Conservation (phyloP, 2,113 vertebrate species). For the Malurus elegans region DNA sequence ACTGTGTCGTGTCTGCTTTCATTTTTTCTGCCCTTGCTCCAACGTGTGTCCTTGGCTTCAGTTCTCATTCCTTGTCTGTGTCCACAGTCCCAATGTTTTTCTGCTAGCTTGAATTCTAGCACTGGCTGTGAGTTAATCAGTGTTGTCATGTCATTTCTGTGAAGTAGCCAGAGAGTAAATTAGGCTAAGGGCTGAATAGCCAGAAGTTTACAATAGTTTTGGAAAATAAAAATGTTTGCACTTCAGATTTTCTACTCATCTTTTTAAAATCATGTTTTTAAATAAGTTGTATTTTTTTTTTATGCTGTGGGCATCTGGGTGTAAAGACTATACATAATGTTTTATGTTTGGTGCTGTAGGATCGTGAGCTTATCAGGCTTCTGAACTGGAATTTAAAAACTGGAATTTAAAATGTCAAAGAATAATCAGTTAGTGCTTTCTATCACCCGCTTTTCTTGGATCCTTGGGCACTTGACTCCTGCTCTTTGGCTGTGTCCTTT, state of each 20-base stretch:
- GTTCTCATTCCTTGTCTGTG: conserved; percentile 12
- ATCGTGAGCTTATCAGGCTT: not conserved
- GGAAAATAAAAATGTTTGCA: not conserved
- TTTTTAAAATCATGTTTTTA: not conserved
- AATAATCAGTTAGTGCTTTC: not conserved
- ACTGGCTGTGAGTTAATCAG: not conserved
- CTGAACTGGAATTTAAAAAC: not conserved
- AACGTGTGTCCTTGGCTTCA: not conserved
- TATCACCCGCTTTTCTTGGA: not conserved
- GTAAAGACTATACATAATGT: not conserved
- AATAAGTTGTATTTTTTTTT: not conserved
- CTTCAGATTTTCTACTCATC: not conserved
- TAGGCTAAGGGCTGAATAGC: not conserved
- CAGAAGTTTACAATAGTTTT: not conserved
- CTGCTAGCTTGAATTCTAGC: not conserved
- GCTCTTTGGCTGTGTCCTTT: not conserved
- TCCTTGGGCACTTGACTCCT: not conserved
- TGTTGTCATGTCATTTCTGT: not conserved
- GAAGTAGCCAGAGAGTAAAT: not conserved
- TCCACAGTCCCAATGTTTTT: not conserved
- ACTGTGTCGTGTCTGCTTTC: not conserved
- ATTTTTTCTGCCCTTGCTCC: not conserved
- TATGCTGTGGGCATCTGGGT: not conserved
- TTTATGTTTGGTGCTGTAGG: not conserved
- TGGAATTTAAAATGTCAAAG: not conserved